Evolutionary conservation across 2,888 invertebrate species (phyloP).

Genomic region (Platycheirus rosarum): DNA sequence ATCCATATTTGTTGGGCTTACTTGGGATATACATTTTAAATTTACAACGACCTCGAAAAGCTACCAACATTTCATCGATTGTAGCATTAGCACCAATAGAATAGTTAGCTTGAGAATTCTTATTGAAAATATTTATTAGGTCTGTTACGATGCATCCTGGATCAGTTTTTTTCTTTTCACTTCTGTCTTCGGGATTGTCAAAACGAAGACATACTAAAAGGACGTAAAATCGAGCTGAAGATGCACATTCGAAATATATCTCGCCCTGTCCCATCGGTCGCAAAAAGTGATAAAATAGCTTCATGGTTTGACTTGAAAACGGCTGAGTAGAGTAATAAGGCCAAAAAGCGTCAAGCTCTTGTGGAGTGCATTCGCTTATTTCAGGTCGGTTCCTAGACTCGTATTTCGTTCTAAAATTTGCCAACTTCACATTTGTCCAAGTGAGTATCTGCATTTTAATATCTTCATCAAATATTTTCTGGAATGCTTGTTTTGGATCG

Average conservation of each 20-base stretch:
- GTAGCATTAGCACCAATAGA: constrained; percentile 12
- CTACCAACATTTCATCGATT: constrained; percentile 44
- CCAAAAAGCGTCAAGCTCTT: constrained; percentile 12
- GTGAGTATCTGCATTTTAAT: neutral
- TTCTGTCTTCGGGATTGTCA: constrained; percentile 44
- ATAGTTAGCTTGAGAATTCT: constrained; percentile 20
- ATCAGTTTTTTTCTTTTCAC: constrained; percentile 11
- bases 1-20: constrained; percentile 7
- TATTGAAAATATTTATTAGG: constrained; percentile 6
- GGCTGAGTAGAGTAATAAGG: neutral
- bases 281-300: neutral
- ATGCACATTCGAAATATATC: constrained; percentile 39
- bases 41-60: constrained; percentile 32
- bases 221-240: constrained; percentile 40
- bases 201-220: constrained; percentile 50
- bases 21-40: constrained; percentile 18
- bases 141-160: neutral
- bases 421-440: neutral
- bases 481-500: neutral
- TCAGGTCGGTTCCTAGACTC: neutral
- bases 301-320: neutral
- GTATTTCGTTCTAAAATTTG: constrained; percentile 2
- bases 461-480: constrained; percentile 8
- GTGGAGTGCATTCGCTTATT: constrained; percentile 5
- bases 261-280: no score